phyloP scores from a whole-genome alignment of 1,140 invertebrate species.

The Ceratina calcarata region DNA sequence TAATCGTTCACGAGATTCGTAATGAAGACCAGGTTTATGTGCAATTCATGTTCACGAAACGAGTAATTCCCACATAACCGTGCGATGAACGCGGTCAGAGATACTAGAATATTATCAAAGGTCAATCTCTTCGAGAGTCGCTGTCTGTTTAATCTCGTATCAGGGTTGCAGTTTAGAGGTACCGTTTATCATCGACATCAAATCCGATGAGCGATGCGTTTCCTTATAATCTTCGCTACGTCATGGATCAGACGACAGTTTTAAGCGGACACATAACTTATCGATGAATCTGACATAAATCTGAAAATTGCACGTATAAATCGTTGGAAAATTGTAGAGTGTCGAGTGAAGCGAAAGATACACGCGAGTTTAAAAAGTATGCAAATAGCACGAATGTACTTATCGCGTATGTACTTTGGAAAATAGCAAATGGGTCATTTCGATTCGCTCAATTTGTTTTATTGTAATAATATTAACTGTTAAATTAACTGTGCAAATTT shows the following conservation, averaged over 20 bases:
- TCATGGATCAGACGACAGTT: not conserved
- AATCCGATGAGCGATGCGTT: not conserved
- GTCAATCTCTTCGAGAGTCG: not conserved
- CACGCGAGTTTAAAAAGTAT: not conserved
- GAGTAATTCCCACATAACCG: not conserved
- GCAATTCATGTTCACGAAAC: not conserved
- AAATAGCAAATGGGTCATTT: too few species aligned
- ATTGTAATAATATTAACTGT: too few species aligned
- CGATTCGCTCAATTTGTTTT: too few species aligned
- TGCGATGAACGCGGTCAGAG: not conserved
- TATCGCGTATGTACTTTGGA: too few species aligned
- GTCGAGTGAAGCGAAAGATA: not conserved
- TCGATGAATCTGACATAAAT: slow-evolving; percentile 9
- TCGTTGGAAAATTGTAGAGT: not conserved
- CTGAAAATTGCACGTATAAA: not conserved
- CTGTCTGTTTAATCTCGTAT: not conserved
- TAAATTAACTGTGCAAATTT: too few species aligned
- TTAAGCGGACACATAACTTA: not conserved
- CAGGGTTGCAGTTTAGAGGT: not conserved
- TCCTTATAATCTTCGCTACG: not conserved
- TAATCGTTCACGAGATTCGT: not conserved
- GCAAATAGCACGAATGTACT: not conserved
- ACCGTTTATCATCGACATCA: not conserved
- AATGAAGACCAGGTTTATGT: not conserved
- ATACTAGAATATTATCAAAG: not conserved